These are phyloP conservation scores for Drosophila mimetica DNA, from an alignment of 2,888 invertebrate genomes.

Conservation along the genomic window DNA sequence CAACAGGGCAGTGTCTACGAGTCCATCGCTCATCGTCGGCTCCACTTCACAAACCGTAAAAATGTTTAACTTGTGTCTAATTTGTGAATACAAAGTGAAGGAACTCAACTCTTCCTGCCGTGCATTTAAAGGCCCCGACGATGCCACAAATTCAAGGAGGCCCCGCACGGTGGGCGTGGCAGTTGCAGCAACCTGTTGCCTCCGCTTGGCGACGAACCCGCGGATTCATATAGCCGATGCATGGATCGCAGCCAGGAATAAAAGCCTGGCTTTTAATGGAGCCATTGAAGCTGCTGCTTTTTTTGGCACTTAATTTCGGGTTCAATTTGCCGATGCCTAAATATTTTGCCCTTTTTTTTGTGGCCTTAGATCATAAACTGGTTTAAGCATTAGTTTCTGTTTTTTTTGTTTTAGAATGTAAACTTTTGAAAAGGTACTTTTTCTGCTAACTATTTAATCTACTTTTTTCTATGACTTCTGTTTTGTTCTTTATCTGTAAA, in stretches of 20 bases:
- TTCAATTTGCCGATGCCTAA: neutral
- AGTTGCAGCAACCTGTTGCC: constrained; percentile 62
- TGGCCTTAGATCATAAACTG: neutral
- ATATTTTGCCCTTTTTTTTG: neutral
- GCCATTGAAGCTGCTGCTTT: constrained; percentile 65
- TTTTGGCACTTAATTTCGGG: constrained; percentile 18
- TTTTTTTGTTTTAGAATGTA: too few species aligned
- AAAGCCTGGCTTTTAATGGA: constrained; percentile 69
- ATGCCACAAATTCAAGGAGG: constrained; percentile 11
- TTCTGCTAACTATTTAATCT: too few species aligned
- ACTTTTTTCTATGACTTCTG: too few species aligned
- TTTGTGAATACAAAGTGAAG: constrained; percentile 57
- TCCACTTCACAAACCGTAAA: constrained; percentile 46
- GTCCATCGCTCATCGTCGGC: constrained; percentile 40
- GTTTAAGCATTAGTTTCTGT: too few species aligned
- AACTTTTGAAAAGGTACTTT: too few species aligned
- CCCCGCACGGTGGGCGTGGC: constrained; percentile 32
- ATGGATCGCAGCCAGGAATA: constrained; percentile 26
- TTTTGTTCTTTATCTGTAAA: too few species aligned
- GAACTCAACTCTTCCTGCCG: constrained; percentile 40
- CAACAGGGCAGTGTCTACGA: constrained; percentile 30
- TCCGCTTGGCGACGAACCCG: constrained; percentile 10
- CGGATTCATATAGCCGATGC: neutral
- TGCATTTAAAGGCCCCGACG: constrained; percentile 25
- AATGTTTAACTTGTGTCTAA: constrained; percentile 56